Base-by-base conservation (phyloP, 2,888 invertebrate species). In the Ectropis crepuscularia region DNA sequence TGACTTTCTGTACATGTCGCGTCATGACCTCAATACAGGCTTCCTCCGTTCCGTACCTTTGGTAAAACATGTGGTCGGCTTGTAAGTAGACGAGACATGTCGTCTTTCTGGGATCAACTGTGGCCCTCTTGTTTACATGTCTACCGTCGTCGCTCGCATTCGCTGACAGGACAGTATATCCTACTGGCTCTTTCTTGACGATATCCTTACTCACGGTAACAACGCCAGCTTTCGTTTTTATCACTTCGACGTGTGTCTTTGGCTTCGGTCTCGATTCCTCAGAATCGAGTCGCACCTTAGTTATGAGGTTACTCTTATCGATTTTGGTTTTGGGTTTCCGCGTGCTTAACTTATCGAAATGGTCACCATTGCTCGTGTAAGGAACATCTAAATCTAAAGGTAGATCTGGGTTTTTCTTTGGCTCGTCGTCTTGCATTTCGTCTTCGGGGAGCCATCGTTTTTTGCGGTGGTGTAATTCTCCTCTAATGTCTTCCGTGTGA, bases 21-120 rank as follows among this genome's bases (percentile, higher is more conserved):
- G 98, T 98, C 95, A 99, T 98, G 65, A 98, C 97, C 88, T 98
- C 98, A 73, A 98, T 98, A 83, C 98, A 98, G 1, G 98, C 97
- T 84, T 98, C 98, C 79, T 98, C 98, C 5, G 97, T 96, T 61
- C 97, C 98, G 90, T 99, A 98, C 89, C 98, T 96, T 82, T 98
- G 96, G 90, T 97, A 99, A 89, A 99, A 98, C 89, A 98, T 96
- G 88, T 99, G 99, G 90, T 98, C 98, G 5, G 99, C 99, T 89
- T 99, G 98, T 78, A 99, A 94, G 86, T 98, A 99, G 62, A 99
- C 94, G 94, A 98, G 97, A 82, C 99, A 99, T 0, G 98, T 98
- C 45, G 97, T 98, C 87, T 98, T 98, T 75, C 96, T 95, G 37
- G 97, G 97, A 87, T 97, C 97, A 48, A 96, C 94, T 1, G 95